Evolutionary conservation across 2,888 invertebrate genomes (phyloP).

Genomic region (Glaucopsyche alexis): DNA sequence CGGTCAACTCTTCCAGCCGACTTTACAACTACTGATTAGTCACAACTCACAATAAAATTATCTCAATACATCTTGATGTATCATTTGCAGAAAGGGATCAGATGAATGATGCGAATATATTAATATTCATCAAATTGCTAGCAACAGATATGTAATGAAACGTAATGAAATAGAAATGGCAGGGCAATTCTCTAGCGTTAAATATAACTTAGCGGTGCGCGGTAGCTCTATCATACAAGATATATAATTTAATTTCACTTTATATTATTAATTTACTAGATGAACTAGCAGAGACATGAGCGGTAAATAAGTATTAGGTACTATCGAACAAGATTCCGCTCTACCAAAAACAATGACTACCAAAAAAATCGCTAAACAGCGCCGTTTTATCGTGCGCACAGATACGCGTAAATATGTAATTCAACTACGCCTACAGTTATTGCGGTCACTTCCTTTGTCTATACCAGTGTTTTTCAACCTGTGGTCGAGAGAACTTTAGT

Average conservation of each 20-base stretch:
- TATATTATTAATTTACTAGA: constrained; percentile 4
- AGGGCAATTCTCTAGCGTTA: constrained; percentile 19
- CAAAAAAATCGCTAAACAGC: no score
- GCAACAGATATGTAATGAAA: constrained; percentile 21
- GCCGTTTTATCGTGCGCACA: no score
- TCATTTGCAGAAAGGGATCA: constrained; percentile 3
- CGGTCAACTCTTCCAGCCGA: not conserved
- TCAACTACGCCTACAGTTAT: no score
- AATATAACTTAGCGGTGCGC: constrained; percentile 19
- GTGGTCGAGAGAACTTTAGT: no score
- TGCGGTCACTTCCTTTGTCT: no score
- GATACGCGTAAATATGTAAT: no score
- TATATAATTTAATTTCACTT: constrained; percentile 11
- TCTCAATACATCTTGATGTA: not conserved
- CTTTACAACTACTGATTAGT: constrained; percentile 14
- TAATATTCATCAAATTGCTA: constrained; percentile 11
- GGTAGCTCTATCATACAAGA: not conserved
- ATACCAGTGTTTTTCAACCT: no score
- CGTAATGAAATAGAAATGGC: constrained; percentile 1
- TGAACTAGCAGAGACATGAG: not conserved
- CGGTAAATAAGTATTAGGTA: not conserved
- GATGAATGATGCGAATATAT: constrained; percentile 3
- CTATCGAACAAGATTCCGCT: no score
- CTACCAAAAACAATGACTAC: no score
- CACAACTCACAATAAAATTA: constrained; percentile 10